Conservation (phyloP, 1,140 invertebrate genomes). For the Drosophila tristis region DNA sequence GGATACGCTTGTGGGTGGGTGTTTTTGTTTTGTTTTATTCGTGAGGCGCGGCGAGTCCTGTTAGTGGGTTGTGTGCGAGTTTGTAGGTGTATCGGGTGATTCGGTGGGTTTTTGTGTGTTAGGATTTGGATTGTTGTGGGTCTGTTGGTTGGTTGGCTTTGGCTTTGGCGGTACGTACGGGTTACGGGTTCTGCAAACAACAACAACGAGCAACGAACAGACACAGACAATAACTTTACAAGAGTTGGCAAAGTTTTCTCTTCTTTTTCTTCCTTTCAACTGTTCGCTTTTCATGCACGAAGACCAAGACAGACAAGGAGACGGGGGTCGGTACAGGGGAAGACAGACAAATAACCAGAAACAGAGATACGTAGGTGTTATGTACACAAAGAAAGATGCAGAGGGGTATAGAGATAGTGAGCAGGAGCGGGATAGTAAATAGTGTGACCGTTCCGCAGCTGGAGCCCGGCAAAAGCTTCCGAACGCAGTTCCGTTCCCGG, state of each 20-base stretch:
- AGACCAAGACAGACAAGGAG: conserved; percentile 25
- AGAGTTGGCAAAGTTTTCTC: conserved; percentile 29
- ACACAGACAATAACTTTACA: conserved; percentile 46
- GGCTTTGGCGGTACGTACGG: not conserved
- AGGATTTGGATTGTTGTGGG: not conserved
- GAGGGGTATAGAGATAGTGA: conserved; percentile 11
- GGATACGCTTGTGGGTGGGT: not conserved
- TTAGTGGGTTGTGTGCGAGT: conserved; percentile 1
- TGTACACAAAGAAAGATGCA: conserved; percentile 32
- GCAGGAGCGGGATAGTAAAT: conserved; percentile 9
- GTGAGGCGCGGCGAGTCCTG: conserved; percentile 2
- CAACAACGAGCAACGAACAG: conserved; percentile 58
- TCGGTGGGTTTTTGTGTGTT: not conserved
- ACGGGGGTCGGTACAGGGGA: no score
- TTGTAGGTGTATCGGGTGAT: not conserved
- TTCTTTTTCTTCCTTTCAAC: conserved; percentile 4
- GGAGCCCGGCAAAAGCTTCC: conserved; percentile 37
- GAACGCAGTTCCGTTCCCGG: not conserved
- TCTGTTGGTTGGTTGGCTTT: not conserved
- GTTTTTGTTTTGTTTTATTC: not conserved
- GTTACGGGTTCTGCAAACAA: conserved; percentile 40
- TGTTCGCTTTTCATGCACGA: conserved; percentile 55
- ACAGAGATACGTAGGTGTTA: conserved; percentile 31
- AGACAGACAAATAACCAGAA: conserved; percentile 7
- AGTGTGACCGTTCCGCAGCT: conserved; percentile 27